A percentile compares a stretch with the other conserved stretches of the same genome.
These are phyloP conservation scores for Tryphoninae sp. DNA, from an alignment of 2,888 invertebrate genomes.

Conservation along the genomic window DNA sequence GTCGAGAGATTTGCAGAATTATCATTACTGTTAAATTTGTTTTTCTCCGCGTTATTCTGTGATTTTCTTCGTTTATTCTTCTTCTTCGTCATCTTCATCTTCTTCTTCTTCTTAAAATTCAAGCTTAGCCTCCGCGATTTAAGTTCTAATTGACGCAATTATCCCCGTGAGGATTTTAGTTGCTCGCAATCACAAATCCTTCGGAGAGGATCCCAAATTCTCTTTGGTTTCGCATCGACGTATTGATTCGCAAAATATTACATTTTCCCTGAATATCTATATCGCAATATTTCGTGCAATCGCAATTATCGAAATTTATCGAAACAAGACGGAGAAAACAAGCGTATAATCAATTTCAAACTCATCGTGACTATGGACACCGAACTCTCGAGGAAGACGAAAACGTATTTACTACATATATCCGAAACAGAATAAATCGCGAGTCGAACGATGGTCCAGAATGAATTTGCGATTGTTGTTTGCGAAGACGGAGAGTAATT, in stretches of 20 bases:
- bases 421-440: constrained; percentile 42
- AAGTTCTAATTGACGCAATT: constrained; percentile 62
- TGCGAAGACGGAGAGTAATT: constrained; percentile 14
- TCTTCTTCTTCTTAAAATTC: constrained; percentile 27
- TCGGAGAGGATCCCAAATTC: constrained; percentile 47
- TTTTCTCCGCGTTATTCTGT: neutral
- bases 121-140: constrained; percentile 49
- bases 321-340: constrained; percentile 9
- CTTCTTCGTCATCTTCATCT: neutral
- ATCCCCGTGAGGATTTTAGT: constrained; percentile 55
- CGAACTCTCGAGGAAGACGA: constrained; percentile 56
- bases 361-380: constrained; percentile 30
- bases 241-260: constrained; percentile 30
- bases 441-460: constrained; percentile 48
- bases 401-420: constrained; percentile 39
- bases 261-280: constrained; percentile 31
- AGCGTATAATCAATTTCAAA: neutral
- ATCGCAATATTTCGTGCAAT: constrained; percentile 2
- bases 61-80: neutral
- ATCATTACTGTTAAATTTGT: constrained; percentile 16
- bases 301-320: neutral
- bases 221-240: constrained; percentile 52
- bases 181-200: constrained; percentile 66
- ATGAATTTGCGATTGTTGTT: constrained; percentile 48
- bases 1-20: constrained; percentile 47